Evolutionary conservation across 1,140 invertebrate species (phyloP).

Genomic region (Oreohelix idahoensis): DNA sequence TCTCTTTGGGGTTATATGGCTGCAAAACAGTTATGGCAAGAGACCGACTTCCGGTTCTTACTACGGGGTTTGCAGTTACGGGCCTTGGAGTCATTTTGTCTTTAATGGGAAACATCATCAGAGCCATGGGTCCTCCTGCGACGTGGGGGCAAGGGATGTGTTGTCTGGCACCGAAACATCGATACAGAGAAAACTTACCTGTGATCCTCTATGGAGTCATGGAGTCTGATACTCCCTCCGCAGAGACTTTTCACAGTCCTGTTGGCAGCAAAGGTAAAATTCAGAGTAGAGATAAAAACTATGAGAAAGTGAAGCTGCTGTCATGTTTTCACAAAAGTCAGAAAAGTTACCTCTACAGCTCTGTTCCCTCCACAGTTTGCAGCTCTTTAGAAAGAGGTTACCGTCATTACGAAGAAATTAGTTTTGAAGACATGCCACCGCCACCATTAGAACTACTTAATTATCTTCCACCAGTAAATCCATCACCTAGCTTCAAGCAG

Average conservation of each 20-base stretch:
- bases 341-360: not conserved
- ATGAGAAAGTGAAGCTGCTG: not conserved
- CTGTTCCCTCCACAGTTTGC: not conserved
- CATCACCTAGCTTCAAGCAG: not conserved
- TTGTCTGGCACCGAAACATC: not conserved
- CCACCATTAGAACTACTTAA: not conserved
- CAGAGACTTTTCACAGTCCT: not conserved
- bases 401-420: conserved; percentile 8
- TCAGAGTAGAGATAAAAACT: not conserved
- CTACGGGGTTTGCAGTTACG: not conserved
- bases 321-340: not conserved
- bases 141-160: not conserved
- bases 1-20: not conserved
- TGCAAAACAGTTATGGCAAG: conserved; percentile 14
- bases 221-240: not conserved
- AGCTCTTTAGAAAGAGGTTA: not conserved
- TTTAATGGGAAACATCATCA: not conserved
- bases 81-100: not conserved
- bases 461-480: not conserved
- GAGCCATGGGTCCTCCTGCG: not conserved
- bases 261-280: too few relatives aligned
- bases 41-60: not conserved
- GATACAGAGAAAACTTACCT: not conserved
- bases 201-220: not conserved
- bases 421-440: conserved; percentile 1